Percentiles rank a stretch among this genome's conserved stretches.
Conservation (phyloP, 2,888 invertebrate species). For the Morpho helenor region DNA sequence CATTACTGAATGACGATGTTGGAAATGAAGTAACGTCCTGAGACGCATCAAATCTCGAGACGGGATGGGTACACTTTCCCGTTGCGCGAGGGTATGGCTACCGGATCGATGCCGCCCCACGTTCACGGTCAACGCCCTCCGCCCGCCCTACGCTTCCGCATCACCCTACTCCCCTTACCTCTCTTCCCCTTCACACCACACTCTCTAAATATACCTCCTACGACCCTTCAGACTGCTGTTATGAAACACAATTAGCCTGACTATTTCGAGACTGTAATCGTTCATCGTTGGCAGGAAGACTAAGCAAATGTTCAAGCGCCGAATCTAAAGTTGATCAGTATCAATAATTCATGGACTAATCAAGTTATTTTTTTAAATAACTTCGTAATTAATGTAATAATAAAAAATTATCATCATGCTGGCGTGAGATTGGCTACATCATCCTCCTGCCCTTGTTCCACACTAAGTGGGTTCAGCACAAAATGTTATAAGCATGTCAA, state of each 20-base stretch:
- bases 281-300: conserved; percentile 37
- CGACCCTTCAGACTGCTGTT: conserved; percentile 64
- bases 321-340: conserved; percentile 18
- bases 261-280: conserved; percentile 61
- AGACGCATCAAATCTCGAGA: conserved; percentile 22
- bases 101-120: conserved; percentile 73
- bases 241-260: conserved; percentile 71
- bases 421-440: too few species aligned
- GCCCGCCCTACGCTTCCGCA: conserved; percentile 78
- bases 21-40: conserved; percentile 1
- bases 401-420: too few species aligned
- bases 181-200: conserved; percentile 32
- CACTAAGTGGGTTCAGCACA: too few species aligned
- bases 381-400: too few species aligned
- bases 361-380: too few species aligned
- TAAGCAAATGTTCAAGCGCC: conserved; percentile 34
- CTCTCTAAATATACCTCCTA: conserved; percentile 65
- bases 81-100: conserved; percentile 78
- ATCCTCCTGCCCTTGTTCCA: too few species aligned
- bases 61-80: conserved; percentile 37
- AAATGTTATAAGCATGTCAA: too few species aligned
- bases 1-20: conserved; percentile 15
- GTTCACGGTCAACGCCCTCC: conserved; percentile 79
- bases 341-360: background rate
- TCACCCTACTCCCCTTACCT: conserved; percentile 43